phyloP scores from a whole-genome alignment of 2,113 vertebrate species.

The Perca flavescens region DNA sequence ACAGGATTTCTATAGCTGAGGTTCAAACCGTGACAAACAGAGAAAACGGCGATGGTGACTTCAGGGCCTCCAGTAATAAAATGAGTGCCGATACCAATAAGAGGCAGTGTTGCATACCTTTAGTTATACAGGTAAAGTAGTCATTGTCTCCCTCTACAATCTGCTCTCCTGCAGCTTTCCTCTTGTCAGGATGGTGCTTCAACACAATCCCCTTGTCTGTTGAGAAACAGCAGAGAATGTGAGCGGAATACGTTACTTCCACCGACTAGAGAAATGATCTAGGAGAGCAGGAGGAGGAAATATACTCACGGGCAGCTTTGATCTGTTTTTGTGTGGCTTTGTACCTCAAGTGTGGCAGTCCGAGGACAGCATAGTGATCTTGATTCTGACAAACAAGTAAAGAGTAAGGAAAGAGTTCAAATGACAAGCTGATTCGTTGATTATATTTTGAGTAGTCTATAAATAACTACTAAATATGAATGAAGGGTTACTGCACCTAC shows the following conservation, averaged over 20 bases:
- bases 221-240: constrained; percentile 14
- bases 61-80: background rate
- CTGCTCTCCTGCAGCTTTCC: constrained; percentile 97
- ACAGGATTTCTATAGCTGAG: constrained; percentile 95
- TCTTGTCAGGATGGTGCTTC: constrained; percentile 98
- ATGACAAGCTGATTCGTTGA: background rate
- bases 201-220: constrained; percentile 97
- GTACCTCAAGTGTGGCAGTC: constrained; percentile 91
- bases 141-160: constrained; percentile 98
- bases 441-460: background rate
- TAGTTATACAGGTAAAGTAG: constrained; percentile 99
- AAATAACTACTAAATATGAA: background rate
- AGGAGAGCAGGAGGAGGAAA: background rate
- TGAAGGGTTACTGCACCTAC: background rate
- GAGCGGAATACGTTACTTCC: too few relatives aligned
- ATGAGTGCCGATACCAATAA: rapidly evolving
- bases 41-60: background rate
- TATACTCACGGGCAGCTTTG: constrained; percentile 97
- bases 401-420: background rate
- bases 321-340: constrained; percentile 98
- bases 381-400: constrained; percentile 88
- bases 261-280: background rate
- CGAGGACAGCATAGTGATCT: constrained; percentile 97
- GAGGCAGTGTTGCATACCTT: constrained; percentile 85
- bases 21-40: background rate